Evolutionary conservation across 2,888 invertebrate species (phyloP), one percentile per base, ranked within the genome.

Genomic region (Drosophila gaucha): DNA sequence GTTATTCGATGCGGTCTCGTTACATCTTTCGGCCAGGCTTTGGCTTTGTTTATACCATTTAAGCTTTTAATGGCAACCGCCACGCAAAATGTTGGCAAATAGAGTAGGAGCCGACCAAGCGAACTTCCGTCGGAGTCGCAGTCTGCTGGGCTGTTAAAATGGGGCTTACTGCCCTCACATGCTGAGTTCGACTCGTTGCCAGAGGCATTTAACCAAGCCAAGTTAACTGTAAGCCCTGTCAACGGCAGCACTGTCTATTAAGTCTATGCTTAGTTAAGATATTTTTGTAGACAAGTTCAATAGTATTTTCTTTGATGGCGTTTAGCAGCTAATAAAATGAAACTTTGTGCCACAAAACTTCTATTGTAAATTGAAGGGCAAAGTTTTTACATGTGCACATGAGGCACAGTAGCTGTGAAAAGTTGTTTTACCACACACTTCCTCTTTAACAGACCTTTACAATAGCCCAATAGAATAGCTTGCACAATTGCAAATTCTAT

Each of bases 41-140:
- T 78, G 49, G 36, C 67, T 58, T 76, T 78, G 78, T 78, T 86
- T 82, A 80, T 78, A 36, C 74, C 69, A 74, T 74, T 80, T 71
- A 73, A 80, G 78, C 83, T 80, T 71, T 82, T 72, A 72, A 75
- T 80, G 74, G 79, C 44, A 52, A 22, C 28, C 57, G 44, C 20
- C 26, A 31, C 16, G 35, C 54, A 70, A 62, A 67, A 59, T 55
- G 58, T 73, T 64, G 71, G 60, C 59, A 50, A 59, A 54, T 59
- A 46, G 49, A 55, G 49, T 38, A 18, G 55, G 22, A 67, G 60
- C 31, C 65, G 54, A 36, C 63, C 70, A 74, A 59, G 68, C 64
- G 70, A 51, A 82, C 77, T 78, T 83, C 77, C 82, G 71, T 28
- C 57, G 33, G 56, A 65, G 56, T 54, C 38, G 46, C 33, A 22